Base-by-base conservation (phyloP, 2,888 invertebrate genomes). In the Bellardia pandia region DNA sequence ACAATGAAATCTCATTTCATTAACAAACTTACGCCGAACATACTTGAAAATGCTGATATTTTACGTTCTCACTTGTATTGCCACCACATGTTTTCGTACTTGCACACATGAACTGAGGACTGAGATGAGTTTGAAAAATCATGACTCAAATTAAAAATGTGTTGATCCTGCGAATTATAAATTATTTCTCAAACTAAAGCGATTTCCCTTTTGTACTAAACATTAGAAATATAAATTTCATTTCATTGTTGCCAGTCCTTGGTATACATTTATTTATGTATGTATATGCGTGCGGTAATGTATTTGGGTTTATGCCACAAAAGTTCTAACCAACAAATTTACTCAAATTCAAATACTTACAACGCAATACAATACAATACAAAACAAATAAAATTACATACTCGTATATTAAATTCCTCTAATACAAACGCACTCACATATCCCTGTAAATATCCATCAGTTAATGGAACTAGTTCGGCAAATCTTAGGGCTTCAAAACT, bases 1-100 rank as follows among this genome's bases (percentile, higher is more conserved):
- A 87, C 84, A 87, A 87, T 84, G 77, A 84, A 84, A 84, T 76
- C 66, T 87, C 84, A 84, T 84, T 84, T 84, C 75, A 84, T 81
- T 84, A 87, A 69, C 84, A 83, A 79, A 56, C 74, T 75, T 33
- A 76, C 69, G 64, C 80, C 13, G 13, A 13, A 45, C 13, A 45
- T 40, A 48, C 64, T 30, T 42, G 53, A 16, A 74, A 58, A 5
- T 45, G 33, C 23, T 56, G 23, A 80, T 76, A 58, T 76, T 56
- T 5, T 30, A 16, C 33, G 13, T 72, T 64, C 48, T 37, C 48
- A 33, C 42, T 48, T 69, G 48, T 14, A 9, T 69, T 69, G 23
- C 5, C 11, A 45, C 14, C 51, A 69, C n/a, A 69, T 51, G 48
- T 69, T 60, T 33, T 60, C 13, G 16, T 33, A 60, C 33, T 33